phyloP scores from a whole-genome alignment of 2,888 invertebrate genomes.

The Drosophila sordidula region DNA sequence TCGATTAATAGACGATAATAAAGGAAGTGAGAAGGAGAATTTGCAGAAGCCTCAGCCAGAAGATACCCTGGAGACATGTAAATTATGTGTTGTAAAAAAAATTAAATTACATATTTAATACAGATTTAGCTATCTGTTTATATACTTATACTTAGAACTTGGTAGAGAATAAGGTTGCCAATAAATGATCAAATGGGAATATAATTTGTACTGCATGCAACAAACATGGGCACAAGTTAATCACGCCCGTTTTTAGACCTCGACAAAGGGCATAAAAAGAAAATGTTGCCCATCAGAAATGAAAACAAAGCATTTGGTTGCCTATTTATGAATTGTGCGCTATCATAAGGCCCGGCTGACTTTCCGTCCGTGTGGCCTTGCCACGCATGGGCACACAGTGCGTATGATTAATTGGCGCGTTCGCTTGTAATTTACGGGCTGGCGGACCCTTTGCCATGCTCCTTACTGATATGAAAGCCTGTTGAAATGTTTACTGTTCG shows the following conservation, averaged over 20 bases:
- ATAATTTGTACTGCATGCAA: too few species aligned
- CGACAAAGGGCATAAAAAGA: neutral
- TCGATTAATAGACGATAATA: constrained; percentile 13
- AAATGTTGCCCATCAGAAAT: constrained; percentile 3
- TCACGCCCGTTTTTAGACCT: too few species aligned
- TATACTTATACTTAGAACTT: too few species aligned
- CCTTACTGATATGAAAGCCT: constrained; percentile 25
- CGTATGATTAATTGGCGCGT: constrained; percentile 69
- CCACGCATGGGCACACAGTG: constrained; percentile 52
- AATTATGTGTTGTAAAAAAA: too few species aligned
- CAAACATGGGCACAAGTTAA: too few species aligned
- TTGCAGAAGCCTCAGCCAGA: neutral
- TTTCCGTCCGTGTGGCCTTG: constrained; percentile 36
- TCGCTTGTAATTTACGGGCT: constrained; percentile 38
- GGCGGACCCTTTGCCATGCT: constrained; percentile 1
- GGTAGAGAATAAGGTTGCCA: too few species aligned
- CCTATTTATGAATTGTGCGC: constrained; percentile 42
- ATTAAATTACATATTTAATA: too few species aligned
- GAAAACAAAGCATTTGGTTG: constrained; percentile 10
- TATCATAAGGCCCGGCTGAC: constrained; percentile 17
- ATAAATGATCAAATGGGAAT: too few species aligned
- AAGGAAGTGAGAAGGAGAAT: neutral
- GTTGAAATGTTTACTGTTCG: constrained; percentile 47
- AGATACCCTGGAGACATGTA: neutral
- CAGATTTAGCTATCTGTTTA: too few species aligned